phyloP scores from a whole-genome alignment of 2,113 vertebrate genomes.

The Bettongia penicillata region DNA sequence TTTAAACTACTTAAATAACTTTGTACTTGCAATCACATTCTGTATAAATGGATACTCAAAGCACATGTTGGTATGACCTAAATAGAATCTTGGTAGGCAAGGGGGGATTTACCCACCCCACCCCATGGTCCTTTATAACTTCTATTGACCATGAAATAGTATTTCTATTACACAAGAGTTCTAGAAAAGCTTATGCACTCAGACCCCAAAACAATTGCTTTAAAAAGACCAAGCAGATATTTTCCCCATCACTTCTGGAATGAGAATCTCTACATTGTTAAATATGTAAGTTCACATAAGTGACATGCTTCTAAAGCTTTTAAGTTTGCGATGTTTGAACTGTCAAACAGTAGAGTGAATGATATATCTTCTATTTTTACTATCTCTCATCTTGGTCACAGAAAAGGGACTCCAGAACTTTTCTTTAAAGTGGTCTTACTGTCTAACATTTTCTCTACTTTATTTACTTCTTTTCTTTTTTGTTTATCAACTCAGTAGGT shows the following conservation, averaged over 20 bases:
- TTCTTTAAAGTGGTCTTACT: not conserved
- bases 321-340: not conserved
- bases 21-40: not conserved
- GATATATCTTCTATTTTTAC: not conserved
- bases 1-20: not conserved
- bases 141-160: not conserved
- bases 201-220: not conserved
- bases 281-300: not conserved
- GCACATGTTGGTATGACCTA: slow-evolving; percentile 13
- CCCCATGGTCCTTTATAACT: slow-evolving; percentile 3
- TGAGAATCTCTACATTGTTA: not conserved
- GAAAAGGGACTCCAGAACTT: not conserved
- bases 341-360: rapidly evolving
- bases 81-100: slow-evolving; percentile 44
- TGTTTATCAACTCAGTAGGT: not conserved
- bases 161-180: not conserved
- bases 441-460: not conserved
- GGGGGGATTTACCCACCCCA: not conserved
- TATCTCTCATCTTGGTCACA: not conserved
- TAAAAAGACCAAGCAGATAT: not conserved
- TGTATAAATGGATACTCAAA: slow-evolving; percentile 35
- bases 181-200: not conserved
- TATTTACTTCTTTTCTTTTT: not conserved
- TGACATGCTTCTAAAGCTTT: rapidly evolving
- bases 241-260: not conserved